Conservation (phyloP, 2,888 invertebrate species). For the Volucella inflata region DNA sequence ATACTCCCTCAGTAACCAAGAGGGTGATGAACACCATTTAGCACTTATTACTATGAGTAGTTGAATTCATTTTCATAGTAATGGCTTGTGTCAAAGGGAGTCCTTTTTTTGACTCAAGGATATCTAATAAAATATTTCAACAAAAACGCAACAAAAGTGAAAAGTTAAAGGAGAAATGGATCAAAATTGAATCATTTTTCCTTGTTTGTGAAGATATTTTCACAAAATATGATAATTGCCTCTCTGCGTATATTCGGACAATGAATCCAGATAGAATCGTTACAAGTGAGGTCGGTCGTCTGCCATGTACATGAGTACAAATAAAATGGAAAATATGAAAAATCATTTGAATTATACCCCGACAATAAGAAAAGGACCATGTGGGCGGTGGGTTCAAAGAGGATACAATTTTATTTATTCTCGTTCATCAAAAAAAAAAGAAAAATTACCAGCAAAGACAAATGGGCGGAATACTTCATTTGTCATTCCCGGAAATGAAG, state of each 20-base stretch:
- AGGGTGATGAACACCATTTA: constrained; percentile 20
- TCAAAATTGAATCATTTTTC: constrained; percentile 27
- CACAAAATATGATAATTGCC: constrained; percentile 28
- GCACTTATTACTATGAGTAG: constrained; percentile 24
- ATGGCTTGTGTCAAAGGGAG: neutral
- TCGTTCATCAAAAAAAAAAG: neutral
- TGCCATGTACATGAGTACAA: too few relatives aligned
- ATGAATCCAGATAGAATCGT: neutral
- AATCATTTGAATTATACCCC: neutral
- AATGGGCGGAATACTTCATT: neutral
- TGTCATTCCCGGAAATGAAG: constrained; percentile 5
- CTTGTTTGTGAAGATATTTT: constrained; percentile 14
- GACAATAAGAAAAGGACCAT: neutral
- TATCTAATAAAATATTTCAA: constrained; percentile 37
- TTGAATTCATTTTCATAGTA: constrained; percentile 4
- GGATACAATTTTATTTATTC: neutral
- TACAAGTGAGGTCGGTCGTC: too few relatives aligned
- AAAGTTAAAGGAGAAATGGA: constrained; percentile 33
- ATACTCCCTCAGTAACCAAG: neutral
- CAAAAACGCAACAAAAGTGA: neutral
- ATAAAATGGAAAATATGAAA: neutral
- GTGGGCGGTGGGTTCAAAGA: neutral
- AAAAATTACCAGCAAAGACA: neutral
- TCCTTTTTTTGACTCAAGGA: neutral
- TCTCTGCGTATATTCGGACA: neutral